Evolutionary conservation across 2,888 invertebrate genomes (phyloP).

Genomic region (Drosophila incognita): DNA sequence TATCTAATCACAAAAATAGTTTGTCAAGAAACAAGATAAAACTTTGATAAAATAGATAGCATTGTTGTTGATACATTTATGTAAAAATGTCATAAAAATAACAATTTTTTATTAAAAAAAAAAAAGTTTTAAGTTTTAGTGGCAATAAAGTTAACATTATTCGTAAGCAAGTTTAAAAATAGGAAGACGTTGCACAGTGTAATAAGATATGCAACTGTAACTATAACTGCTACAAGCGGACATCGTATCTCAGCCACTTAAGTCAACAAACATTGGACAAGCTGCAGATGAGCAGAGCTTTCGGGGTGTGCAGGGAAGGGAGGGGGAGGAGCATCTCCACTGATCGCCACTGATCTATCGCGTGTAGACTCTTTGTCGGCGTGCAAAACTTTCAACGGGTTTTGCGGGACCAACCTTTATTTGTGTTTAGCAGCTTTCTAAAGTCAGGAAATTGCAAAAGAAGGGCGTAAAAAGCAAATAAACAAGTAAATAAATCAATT

Average conservation of each 20-base stretch:
- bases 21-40: background rate
- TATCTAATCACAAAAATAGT: background rate
- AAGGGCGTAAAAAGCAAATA: conserved; percentile 53
- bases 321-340: background rate
- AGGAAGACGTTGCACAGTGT: conserved; percentile 31
- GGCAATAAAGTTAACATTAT: background rate
- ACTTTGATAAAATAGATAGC: background rate
- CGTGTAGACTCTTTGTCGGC: conserved; percentile 22
- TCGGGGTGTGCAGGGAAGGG: background rate
- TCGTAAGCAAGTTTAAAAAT: no score
- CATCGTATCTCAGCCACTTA: conserved; percentile 23
- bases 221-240: conserved; percentile 13
- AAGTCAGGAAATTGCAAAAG: conserved; percentile 59
- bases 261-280: conserved; percentile 27
- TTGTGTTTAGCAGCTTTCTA: conserved; percentile 77
- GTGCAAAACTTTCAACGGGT: conserved; percentile 45
- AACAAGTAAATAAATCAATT: conserved; percentile 37
- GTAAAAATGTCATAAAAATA: background rate
- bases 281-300: conserved; percentile 2
- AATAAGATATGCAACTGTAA: conserved; percentile 40
- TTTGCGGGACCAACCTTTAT: conserved; percentile 64
- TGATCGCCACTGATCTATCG: conserved; percentile 25
- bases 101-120: background rate
- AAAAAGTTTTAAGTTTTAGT: background rate
- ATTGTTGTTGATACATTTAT: background rate